Evolutionary conservation across 2,113 vertebrate genomes (phyloP), one percentile per base, ranked within the genome.

Genomic region (Dromas ardeola): DNA sequence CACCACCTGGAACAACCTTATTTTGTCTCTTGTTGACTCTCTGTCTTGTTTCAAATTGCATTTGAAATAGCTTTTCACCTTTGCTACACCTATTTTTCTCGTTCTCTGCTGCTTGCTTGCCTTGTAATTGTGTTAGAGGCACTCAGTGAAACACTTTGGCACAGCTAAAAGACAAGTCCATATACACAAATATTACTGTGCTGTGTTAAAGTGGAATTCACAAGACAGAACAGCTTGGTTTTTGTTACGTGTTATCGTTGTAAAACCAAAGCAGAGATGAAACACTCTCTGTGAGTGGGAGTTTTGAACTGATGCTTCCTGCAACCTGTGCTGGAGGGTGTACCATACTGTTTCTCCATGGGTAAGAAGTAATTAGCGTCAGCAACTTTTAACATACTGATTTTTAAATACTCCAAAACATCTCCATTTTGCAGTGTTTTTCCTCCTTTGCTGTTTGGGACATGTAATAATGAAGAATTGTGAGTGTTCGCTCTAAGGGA

Each of bases 31-130:
- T 92, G 40, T 96, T 93, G 85, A 93, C 85, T 86, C 56, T 81
- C 62, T 77, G 43, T 61, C 95, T 92, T 94, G 58, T 91, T 95
- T 95, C 85, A 93, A 90, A 93, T 88, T 90, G 71, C 67, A 86
- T 96, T 73, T 81, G 92, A 94, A 93, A 94, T 26, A 95, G 84
- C 50, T 95, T 96, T 94, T 92, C 86, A 92, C 88, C 69, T 77
- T 83, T 70, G 50, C 71, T 95, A 7, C 78, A 66, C n/a, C 47
- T 87, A 13, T 76, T 94, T 96, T 94, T 82, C 36, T 82, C 49
- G 26, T 72, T 77, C 27, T 61, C 52, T 0, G 0, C 53, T 92
- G 49, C 66, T 61, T 80, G 45, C 67, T 94, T 93, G 88, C 74
- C 87, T 94, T 77, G 43, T 89, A 86, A 86, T 93, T 93, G 36